Evolutionary conservation across 2,797 vertebrate species (phyloP), one percentile per base, ranked within the genome.

Genomic region (Oryzias dopingdopingensis): DNA sequence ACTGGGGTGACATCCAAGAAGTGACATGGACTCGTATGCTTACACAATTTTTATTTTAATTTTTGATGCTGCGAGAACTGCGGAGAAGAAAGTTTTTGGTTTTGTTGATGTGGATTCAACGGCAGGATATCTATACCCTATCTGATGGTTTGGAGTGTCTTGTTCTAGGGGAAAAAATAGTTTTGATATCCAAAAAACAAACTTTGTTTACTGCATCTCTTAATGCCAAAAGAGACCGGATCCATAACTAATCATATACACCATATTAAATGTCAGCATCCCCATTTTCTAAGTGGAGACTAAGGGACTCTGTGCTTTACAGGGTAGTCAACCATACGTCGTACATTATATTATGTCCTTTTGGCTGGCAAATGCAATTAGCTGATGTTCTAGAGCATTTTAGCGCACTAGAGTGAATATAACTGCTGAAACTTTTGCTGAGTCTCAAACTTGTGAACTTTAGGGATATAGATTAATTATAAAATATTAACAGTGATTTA

Each of bases 311-410:
- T 3, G 24, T 64, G 59, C 67, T 70, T 73, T 62, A 52, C 59
- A 67, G 76, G 53, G 71, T 82, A 80, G 69, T 77, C 77, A 70
- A 73, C 60, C 77, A 79, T 81, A 74, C 74, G 52, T 59, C 67
- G 77, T 84, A 82, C 86, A 87, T 85, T 83, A 86, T 48, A 72
- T 40, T 53, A 45, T 86, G 81, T 83, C 80, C 82, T 83, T 86
- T 86, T 76, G 71, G 62, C 66, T 72, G 73, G 78, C 74, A 84
- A 85, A 85, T 76, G 72, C 79, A 88, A 90, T 85, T 82, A 90
- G 69, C 79, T 60, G 70, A 68, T 71, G 69, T 70, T 70, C 70
- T 56, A 82, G 74, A 77, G 74, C 69, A 78, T 73, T 73, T 75
- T 64, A 71, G 44, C 76, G 62, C 81, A 71, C 17, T 40, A 56